Evolutionary conservation across 2,113 vertebrate genomes (phyloP).

Genomic region (Microtus ochrogaster): DNA sequence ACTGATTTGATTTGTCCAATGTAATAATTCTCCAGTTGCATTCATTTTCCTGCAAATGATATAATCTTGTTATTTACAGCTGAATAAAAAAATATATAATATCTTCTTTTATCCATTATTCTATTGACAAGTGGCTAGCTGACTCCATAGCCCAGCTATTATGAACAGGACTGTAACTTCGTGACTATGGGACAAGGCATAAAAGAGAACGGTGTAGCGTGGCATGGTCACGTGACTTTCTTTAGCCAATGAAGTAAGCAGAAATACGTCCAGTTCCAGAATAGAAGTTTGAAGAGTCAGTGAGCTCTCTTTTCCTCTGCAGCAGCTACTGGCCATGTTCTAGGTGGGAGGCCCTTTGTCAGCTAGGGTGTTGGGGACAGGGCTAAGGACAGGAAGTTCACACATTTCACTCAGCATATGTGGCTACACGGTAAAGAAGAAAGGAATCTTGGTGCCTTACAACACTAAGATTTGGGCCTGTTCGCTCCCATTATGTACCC

Average conservation of each 20-base stretch:
- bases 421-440: background rate
- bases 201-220: background rate
- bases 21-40: background rate
- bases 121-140: background rate
- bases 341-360: background rate
- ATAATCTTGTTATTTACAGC: background rate
- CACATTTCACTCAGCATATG: background rate
- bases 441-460: background rate
- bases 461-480: background rate
- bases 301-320: background rate
- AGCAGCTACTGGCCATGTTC: background rate
- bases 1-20: background rate
- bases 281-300: background rate
- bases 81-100: background rate
- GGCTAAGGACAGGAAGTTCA: background rate
- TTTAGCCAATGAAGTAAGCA: background rate
- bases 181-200: background rate
- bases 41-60: background rate
- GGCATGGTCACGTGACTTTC: background rate
- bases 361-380: background rate
- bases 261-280: background rate
- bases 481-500: background rate
- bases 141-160: background rate
- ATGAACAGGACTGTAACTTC: background rate
- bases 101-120: background rate